A percentile compares a stretch with the other conserved stretches of the same genome.
These are phyloP conservation scores for Premnoplex brunnescens DNA, from an alignment of 2,797 vertebrate genomes.

Conservation along the genomic window DNA sequence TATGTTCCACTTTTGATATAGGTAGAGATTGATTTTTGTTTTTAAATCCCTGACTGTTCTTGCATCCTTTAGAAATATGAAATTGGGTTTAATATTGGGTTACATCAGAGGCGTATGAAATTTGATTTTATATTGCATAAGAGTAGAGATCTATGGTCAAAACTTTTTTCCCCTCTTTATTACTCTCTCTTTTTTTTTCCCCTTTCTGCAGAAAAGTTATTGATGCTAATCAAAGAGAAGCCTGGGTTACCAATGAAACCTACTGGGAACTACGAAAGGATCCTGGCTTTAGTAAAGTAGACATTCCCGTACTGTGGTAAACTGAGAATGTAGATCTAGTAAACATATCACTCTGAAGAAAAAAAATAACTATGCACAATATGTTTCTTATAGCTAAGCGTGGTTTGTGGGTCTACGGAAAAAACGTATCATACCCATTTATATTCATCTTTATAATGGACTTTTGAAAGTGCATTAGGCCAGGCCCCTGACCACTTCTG, in stretches of 20 bases:
- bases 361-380: slow-evolving; percentile 85
- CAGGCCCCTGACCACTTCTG: slow-evolving; percentile 75
- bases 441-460: slow-evolving; percentile 82
- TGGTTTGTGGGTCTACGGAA: slow-evolving; percentile 77
- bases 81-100: background rate
- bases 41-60: background rate
- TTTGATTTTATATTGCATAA: background rate
- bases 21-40: background rate
- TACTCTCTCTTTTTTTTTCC: background rate
- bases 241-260: slow-evolving; percentile 94
- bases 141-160: background rate
- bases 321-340: slow-evolving; percentile 72
- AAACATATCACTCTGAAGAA: slow-evolving; percentile 78
- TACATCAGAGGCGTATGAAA: background rate
- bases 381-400: slow-evolving; percentile 79
- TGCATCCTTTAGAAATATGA: background rate
- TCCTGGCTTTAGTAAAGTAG: slow-evolving; percentile 96
- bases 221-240: slow-evolving; percentile 92
- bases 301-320: slow-evolving; percentile 92
- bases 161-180: background rate
- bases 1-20: background rate
- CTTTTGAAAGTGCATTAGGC: slow-evolving; percentile 80
- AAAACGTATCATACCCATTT: slow-evolving; percentile 76
- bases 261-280: slow-evolving; percentile 98
- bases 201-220: slow-evolving; percentile 86